Conservation (phyloP, 2,113 vertebrate genomes). For the Gulo gulo region DNA sequence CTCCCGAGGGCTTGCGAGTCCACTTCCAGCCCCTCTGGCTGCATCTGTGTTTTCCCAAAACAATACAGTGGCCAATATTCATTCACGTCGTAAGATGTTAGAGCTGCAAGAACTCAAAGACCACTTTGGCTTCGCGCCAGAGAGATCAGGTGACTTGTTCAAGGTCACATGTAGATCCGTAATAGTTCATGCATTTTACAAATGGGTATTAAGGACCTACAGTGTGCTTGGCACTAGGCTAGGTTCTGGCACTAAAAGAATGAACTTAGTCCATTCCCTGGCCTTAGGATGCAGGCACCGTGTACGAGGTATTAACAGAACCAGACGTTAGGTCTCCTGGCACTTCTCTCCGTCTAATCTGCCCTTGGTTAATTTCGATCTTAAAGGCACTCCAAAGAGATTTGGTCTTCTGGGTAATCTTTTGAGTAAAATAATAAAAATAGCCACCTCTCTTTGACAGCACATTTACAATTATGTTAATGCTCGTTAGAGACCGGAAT, state of each 20-base stretch:
- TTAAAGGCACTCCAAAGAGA: background rate
- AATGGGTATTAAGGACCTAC: background rate
- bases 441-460: background rate
- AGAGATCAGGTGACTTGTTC: background rate
- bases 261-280: background rate
- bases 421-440: constrained; percentile 16
- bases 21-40: background rate
- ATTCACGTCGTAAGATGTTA: background rate
- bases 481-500: background rate
- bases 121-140: background rate
- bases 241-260: background rate
- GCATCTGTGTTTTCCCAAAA: background rate
- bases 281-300: background rate
- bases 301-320: background rate
- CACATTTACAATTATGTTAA: background rate
- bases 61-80: background rate
- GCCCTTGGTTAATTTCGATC: background rate
- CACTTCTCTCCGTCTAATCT: background rate
- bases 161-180: background rate
- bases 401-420: background rate
- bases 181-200: background rate
- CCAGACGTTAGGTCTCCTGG: background rate
- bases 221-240: background rate
- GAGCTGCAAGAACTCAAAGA: background rate
- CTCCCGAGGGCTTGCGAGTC: background rate